Evolutionary conservation across 2,888 invertebrate genomes (phyloP).

Genomic region (Rhingia rostrata): DNA sequence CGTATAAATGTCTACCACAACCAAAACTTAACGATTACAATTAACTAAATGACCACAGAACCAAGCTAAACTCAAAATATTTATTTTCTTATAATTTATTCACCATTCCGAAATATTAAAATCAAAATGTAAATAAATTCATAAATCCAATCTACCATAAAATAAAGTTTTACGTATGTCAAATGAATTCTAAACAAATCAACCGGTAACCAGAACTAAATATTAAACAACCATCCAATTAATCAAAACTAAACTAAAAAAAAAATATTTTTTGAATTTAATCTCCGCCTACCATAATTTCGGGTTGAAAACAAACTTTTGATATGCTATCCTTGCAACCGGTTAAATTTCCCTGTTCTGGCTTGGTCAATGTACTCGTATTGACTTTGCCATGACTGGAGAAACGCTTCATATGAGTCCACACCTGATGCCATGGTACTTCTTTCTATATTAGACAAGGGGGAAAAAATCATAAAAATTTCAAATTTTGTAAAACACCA

Average conservation of each 20-base stretch:
- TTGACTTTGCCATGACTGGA: slow-evolving; percentile 81
- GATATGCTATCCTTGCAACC: slow-evolving; percentile 71
- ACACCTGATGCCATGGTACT: slow-evolving; percentile 82
- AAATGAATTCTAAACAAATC: not conserved
- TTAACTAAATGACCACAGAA: slow-evolving; percentile 38
- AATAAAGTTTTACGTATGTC: not conserved
- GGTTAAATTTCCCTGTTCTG: slow-evolving; percentile 71
- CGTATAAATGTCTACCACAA: slow-evolving; percentile 47
- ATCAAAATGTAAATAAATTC: slow-evolving; percentile 14
- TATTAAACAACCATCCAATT: slow-evolving; percentile 37
- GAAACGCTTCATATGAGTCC: slow-evolving; percentile 82
- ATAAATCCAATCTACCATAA: slow-evolving; percentile 48
- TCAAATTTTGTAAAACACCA: slow-evolving; percentile 45
- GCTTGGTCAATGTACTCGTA: slow-evolving; percentile 80
- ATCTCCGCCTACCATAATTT: slow-evolving; percentile 66
- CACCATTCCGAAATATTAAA: slow-evolving; percentile 52
- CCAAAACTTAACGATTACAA: slow-evolving; percentile 41
- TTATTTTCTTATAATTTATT: slow-evolving; percentile 12
- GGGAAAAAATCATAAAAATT: slow-evolving; percentile 59
- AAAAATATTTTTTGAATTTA: slow-evolving; percentile 14
- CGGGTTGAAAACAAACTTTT: slow-evolving; percentile 72
- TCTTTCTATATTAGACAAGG: slow-evolving; percentile 78
- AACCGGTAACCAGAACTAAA: slow-evolving; percentile 38
- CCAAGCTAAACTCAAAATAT: slow-evolving; percentile 46
- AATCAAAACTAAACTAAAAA: slow-evolving; percentile 1